These are phyloP conservation scores for Rutilus rutilus DNA, from an alignment of 2,113 vertebrate species.

Conservation along the genomic window DNA sequence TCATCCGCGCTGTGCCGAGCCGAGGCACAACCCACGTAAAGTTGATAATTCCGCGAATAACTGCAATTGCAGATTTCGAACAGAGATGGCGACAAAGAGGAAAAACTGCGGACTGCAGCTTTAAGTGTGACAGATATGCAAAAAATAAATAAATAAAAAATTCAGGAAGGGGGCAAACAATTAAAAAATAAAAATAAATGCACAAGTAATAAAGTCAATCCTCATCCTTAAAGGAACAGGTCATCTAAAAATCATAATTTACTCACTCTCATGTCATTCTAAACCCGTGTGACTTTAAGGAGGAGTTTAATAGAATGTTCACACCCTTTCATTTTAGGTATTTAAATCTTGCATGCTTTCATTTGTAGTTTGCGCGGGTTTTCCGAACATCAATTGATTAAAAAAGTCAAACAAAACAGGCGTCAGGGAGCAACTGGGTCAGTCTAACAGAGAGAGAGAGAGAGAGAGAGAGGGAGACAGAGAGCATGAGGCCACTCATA, in stretches of 20 bases:
- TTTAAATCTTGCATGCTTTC: neutral
- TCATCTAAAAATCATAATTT: neutral
- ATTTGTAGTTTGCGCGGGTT: neutral
- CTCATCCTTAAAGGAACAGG: neutral
- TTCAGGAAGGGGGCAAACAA: no score
- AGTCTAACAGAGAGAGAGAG: neutral
- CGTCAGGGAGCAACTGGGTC: conserved; percentile 12
- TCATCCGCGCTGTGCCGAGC: no score
- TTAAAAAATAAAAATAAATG: no score
- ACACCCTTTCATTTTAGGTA: neutral
- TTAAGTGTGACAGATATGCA: no score
- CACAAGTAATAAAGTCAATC: neutral
- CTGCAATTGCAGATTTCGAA: no score
- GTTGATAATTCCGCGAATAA: no score
- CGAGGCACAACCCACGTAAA: no score
- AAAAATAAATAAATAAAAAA: no score
- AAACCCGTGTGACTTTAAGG: neutral
- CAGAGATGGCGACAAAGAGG: no score
- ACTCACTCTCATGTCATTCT: neutral
- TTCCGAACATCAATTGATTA: neutral
- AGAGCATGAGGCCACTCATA: conserved; percentile 28
- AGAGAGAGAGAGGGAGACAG: neutral
- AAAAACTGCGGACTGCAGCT: no score
- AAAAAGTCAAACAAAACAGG: conserved; percentile 36
- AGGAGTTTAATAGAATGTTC: neutral